Conservation (phyloP, 2,888 invertebrate genomes). For the Flexamia atlantica region DNA sequence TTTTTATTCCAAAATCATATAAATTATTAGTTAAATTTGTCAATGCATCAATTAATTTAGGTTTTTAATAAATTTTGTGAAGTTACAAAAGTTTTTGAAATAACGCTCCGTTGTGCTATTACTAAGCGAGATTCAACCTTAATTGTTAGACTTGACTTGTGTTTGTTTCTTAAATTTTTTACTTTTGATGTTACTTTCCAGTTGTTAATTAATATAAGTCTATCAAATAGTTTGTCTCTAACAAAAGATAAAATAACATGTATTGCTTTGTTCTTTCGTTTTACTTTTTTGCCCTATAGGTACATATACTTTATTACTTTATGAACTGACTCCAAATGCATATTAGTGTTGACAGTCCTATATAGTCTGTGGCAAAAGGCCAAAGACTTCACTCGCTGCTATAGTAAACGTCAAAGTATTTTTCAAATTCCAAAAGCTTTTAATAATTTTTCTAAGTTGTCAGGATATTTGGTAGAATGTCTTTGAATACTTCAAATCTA, state of each 20-base stretch:
- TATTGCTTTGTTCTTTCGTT: not conserved
- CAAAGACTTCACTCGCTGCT: not conserved
- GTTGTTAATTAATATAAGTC: not conserved
- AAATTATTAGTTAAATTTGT: too few species aligned
- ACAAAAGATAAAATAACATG: not conserved
- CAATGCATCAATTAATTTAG: too few species aligned
- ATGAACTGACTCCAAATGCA: not conserved
- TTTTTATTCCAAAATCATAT: too few species aligned
- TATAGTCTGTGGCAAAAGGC: not conserved
- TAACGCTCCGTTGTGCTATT: too few species aligned
- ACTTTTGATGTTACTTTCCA: not conserved
- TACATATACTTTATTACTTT: constrained; percentile 13
- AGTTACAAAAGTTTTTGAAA: too few species aligned
- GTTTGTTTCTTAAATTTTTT: not conserved
- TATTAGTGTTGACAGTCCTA: not conserved
- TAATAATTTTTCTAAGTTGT: not conserved
- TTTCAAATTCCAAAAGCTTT: not conserved
- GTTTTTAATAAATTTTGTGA: too few species aligned
- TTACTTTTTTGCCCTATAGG: not conserved
- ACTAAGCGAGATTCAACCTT: too few species aligned
- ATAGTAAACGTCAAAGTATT: not conserved
- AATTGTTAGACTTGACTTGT: not conserved
- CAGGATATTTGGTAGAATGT: not conserved
- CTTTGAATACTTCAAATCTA: not conserved
- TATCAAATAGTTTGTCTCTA: not conserved